Percentiles rank a stretch among this genome's conserved stretches.
phyloP scores from a whole-genome alignment of 2,113 vertebrate species.

The Bufo gargarizans region DNA sequence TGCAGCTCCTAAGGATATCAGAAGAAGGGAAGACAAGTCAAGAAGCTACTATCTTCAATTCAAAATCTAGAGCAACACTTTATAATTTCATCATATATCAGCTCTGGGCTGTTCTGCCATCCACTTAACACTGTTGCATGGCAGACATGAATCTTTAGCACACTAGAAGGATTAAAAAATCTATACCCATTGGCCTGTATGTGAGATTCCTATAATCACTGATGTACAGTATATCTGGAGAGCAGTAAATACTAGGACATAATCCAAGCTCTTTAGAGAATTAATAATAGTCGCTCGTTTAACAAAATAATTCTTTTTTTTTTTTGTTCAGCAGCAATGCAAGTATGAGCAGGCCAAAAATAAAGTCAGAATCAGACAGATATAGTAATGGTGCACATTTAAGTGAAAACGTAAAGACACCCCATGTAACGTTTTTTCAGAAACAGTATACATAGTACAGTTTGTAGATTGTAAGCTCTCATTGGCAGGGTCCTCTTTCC shows the following conservation, averaged over 20 bases:
- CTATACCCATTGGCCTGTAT: neutral
- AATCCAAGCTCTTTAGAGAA: neutral
- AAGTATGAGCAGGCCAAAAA: neutral
- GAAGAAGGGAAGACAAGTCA: neutral
- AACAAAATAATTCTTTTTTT: neutral
- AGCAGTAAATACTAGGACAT: neutral
- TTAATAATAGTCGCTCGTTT: neutral
- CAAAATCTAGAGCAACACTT: neutral
- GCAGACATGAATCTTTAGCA: neutral
- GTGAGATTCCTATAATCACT: neutral
- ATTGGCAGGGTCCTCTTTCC: too few relatives aligned
- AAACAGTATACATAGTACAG: too few relatives aligned
- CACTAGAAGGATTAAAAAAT: too few relatives aligned
- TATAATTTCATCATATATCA: neutral
- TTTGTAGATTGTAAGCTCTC: too few relatives aligned
- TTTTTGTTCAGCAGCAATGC: neutral
- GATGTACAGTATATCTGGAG: neutral
- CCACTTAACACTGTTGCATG: neutral
- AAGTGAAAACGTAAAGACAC: too few relatives aligned
- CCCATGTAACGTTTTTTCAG: too few relatives aligned
- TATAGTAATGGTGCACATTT: too few relatives aligned
- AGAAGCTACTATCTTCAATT: neutral
- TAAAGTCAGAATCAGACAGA: neutral
- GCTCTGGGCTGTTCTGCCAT: neutral
- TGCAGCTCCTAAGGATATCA: neutral